Evolutionary conservation across 2,113 vertebrate species (phyloP).

Genomic region (Limnothrissa miodon): DNA sequence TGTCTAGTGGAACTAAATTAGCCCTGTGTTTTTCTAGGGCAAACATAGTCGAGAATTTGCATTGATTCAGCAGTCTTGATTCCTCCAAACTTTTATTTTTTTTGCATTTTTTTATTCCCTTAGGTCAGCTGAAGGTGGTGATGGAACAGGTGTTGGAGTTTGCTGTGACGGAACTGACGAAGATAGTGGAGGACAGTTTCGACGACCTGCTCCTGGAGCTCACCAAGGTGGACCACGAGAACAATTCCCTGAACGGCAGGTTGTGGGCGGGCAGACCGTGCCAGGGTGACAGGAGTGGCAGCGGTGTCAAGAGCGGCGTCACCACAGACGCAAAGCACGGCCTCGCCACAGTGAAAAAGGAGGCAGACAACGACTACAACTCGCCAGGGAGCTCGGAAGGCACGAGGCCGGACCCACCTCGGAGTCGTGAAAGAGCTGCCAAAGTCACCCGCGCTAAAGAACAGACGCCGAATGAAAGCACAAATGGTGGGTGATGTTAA

Average conservation of each 20-base stretch:
- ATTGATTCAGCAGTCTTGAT: no score
- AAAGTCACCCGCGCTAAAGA: not conserved
- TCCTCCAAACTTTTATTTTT: not conserved
- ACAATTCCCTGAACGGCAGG: constrained; percentile 54
- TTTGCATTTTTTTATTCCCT: not conserved
- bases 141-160: constrained; percentile 74
- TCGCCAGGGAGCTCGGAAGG: constrained; percentile 60
- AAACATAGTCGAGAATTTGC: no score
- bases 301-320: not conserved
- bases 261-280: constrained; percentile 35
- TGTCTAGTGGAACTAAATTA: not conserved
- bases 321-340: not conserved
- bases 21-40: not conserved
- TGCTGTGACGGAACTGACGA: constrained; percentile 66
- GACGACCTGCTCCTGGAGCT: constrained; percentile 75
- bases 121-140: constrained; percentile 73
- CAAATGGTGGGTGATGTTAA: not conserved
- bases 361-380: constrained; percentile 48
- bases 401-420: constrained; percentile 36
- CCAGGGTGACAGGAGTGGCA: not conserved
- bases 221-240: constrained; percentile 70
- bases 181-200: constrained; percentile 74
- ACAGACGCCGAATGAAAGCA: constrained; percentile 27
- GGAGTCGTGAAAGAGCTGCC: constrained; percentile 23
- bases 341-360: constrained; percentile 3